Percentiles rank a stretch among this genome's conserved stretches.
Evolutionary conservation across 2,888 invertebrate species (phyloP).

Genomic region (Lysandra bellargus): DNA sequence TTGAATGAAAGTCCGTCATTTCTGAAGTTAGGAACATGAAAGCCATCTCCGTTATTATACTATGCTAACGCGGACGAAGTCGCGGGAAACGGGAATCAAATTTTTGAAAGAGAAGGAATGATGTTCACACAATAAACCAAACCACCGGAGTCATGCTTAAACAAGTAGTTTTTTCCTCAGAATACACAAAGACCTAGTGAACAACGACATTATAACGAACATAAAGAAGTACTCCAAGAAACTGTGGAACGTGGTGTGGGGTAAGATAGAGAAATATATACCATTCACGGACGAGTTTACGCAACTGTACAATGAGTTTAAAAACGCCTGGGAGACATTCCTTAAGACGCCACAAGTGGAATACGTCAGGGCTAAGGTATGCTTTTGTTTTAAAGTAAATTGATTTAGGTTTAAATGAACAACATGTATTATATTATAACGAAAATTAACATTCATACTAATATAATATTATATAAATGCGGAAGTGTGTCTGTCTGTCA

Average conservation of each 20-base stretch:
- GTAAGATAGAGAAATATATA: conserved; percentile 68
- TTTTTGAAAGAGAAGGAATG: too few relatives aligned
- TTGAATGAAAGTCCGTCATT: too few relatives aligned
- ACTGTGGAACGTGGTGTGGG: conserved; percentile 78
- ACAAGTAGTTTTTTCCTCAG: conserved; percentile 47
- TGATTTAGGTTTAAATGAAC: neutral
- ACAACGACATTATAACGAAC: conserved; percentile 89
- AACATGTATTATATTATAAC: too few relatives aligned
- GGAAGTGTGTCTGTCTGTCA: too few relatives aligned
- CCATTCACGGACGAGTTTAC: conserved; percentile 70
- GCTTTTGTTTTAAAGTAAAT: neutral
- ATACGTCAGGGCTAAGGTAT: conserved; percentile 69
- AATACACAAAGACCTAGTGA: conserved; percentile 88
- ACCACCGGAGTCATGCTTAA: too few relatives aligned
- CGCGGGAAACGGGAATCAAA: too few relatives aligned
- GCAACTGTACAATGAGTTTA: conserved; percentile 67
- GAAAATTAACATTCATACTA: too few relatives aligned
- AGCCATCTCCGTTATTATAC: too few relatives aligned
- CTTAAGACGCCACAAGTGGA: conserved; percentile 68
- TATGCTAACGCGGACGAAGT: too few relatives aligned
- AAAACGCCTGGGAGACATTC: conserved; percentile 68
- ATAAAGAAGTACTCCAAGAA: conserved; percentile 87
- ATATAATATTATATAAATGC: too few relatives aligned
- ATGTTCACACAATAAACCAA: too few relatives aligned
- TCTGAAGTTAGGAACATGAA: too few relatives aligned